Percentiles rank a stretch among this genome's conserved stretches.
phyloP scores from a whole-genome alignment of 1,140 invertebrate species.

The Drosophila gunungcola region DNA sequence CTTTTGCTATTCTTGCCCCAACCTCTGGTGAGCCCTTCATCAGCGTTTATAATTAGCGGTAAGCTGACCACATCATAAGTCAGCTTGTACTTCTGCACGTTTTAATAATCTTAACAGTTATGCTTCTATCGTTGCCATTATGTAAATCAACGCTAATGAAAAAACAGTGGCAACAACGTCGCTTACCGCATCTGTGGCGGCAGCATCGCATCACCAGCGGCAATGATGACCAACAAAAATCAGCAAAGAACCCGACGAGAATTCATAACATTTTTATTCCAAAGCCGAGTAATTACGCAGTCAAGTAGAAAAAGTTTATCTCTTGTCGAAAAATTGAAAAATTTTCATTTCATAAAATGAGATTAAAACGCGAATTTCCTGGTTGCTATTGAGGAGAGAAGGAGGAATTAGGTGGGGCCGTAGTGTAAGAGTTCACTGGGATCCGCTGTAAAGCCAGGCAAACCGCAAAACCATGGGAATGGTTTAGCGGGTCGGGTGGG shows the following conservation, averaged over 20 bases:
- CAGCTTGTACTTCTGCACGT: conserved; percentile 50
- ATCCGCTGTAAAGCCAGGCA: conserved; percentile 47
- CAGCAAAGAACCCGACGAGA: conserved; percentile 45
- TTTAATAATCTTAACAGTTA: conserved; percentile 79
- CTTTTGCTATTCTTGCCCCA: not conserved
- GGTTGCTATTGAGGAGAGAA: not conserved
- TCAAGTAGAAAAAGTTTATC: conserved; percentile 83
- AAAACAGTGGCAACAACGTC: conserved; percentile 42
- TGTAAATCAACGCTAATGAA: conserved; percentile 72
- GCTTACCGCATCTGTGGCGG: conserved; percentile 27
- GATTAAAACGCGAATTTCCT: conserved; percentile 68
- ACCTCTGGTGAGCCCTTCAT: conserved; percentile 7
- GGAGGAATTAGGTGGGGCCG: not conserved
- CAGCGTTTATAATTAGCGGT: not conserved
- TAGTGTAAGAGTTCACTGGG: conserved; percentile 12
- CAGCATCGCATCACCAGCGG: conserved; percentile 30
- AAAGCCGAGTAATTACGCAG: conserved; percentile 75
- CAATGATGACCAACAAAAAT: conserved; percentile 56
- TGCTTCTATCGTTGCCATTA: conserved; percentile 64
- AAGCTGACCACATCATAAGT: conserved; percentile 67
- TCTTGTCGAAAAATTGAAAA: conserved; percentile 81
- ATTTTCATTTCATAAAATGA: conserved; percentile 83
- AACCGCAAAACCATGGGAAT: conserved; percentile 65
- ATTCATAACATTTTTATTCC: conserved; percentile 63
- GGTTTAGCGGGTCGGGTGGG: conserved; percentile 1